phyloP scores from a whole-genome alignment of 1,140 invertebrate species.

The Drosophila setifemur region DNA sequence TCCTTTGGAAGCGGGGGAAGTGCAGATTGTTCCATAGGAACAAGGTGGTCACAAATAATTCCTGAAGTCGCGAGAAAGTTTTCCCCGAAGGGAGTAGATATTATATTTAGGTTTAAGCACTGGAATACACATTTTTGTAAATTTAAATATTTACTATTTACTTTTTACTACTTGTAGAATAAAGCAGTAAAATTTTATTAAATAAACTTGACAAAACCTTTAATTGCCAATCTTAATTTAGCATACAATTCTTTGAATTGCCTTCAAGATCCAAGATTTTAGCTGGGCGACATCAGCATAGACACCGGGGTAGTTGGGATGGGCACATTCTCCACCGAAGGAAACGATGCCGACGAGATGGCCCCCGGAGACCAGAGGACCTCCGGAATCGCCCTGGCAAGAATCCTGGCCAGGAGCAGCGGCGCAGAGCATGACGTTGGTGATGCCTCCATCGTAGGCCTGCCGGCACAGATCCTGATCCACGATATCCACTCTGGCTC shows the following conservation, averaged over 20 bases:
- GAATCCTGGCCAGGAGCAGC: background rate
- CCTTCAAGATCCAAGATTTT: conserved; percentile 66
- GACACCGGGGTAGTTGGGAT: conserved; percentile 83
- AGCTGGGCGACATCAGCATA: conserved; percentile 83
- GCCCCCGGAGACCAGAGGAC: conserved; percentile 72
- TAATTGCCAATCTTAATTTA: background rate
- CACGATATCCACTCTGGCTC: background rate
- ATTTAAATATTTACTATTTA: background rate
- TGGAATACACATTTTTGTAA: no score
- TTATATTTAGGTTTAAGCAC: no score
- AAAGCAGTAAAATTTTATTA: no score
- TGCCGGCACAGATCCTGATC: conserved; percentile 11
- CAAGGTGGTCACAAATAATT: background rate
- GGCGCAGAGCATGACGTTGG: conserved; percentile 79
- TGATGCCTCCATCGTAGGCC: background rate
- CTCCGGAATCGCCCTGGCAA: conserved; percentile 81
- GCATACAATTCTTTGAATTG: background rate
- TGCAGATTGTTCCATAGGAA: background rate
- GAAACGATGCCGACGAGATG: conserved; percentile 84
- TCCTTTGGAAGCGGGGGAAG: background rate
- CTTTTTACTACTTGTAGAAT: no score
- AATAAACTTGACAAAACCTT: no score
- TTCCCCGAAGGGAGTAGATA: no score
- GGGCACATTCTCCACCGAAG: conserved; percentile 82
- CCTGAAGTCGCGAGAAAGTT: background rate